Evolutionary conservation across 2,113 vertebrate species (phyloP), one percentile per base, ranked within the genome.

Genomic region (Bagarius yarrelli): DNA sequence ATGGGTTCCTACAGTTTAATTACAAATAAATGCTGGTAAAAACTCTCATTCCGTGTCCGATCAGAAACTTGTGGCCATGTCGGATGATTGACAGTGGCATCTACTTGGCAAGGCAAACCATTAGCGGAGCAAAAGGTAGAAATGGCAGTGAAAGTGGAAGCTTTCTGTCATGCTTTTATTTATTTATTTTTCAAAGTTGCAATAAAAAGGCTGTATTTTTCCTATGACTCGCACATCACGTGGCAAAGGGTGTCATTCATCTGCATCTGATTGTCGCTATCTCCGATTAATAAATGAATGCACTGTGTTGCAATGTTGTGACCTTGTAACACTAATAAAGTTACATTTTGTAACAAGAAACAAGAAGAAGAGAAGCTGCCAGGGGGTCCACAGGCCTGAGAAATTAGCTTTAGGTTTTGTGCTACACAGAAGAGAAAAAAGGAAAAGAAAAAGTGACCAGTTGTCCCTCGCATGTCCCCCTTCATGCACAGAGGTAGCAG

Each of bases 391-490:
- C 50, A 52, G n/a, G 67, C 13, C 67, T 50, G 5, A 27, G 67
- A 52, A 52, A 52, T 52, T 50, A 30, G 47, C 50, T 21, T 19
- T 23, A 34, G n/a, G 50, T 50, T 53, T 72, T 55, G 70, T 73
- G 70, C 47, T 55, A 23, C 18, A 55, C 70, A 14, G 70, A 52
- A 55, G 8, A 5, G 36, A 6, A 13, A 12, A 34, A 30, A 36
- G 23, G 6, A 4, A 66, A 76, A 82, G 86, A 84, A 90, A 85
- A 90, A 92, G 85, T 86, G 92, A 92, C 91, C 82, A 83, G 90
- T 92, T 90, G 93, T 91, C 92, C 91, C 89, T 94, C 93, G 66
- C 86, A 89, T 92, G 88, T 89, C 92, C 92, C 92, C 92, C 90
- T 91, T 84, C 79, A 81, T 57, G 63, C 83, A 74, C 83, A 83